Evolutionary conservation across 2,888 invertebrate genomes (phyloP).

Genomic region (Cataglyphis albicans): DNA sequence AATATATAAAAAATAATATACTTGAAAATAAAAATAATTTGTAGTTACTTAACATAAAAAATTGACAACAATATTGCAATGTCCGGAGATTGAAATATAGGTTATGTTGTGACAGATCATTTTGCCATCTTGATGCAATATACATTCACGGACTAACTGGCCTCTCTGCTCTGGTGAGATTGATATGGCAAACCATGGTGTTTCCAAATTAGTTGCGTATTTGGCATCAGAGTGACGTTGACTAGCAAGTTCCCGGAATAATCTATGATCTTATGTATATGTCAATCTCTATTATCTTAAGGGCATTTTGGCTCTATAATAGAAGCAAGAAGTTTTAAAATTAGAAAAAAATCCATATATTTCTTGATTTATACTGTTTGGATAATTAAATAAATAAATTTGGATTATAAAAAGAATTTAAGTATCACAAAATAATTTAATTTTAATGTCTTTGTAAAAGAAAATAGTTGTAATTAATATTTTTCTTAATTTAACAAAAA

Average conservation of each 20-base stretch:
- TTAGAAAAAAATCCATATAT: no score
- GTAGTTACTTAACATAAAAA: background rate
- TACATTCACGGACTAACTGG: constrained; percentile 18
- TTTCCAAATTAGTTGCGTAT: constrained; percentile 53
- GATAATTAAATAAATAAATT: no score
- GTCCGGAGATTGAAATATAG: background rate
- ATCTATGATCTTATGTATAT: constrained; percentile 45
- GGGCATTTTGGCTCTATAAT: no score
- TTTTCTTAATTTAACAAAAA: no score
- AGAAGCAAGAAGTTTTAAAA: no score
- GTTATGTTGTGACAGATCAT: background rate
- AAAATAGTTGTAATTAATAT: no score
- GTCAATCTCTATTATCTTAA: constrained; percentile 40
- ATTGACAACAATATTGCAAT: background rate
- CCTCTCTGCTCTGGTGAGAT: constrained; percentile 33
- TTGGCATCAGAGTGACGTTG: constrained; percentile 41
- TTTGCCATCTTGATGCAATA: constrained; percentile 15
- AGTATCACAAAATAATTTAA: no score
- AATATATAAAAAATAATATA: background rate
- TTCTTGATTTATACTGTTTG: no score
- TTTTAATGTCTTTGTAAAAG: no score
- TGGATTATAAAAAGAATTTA: no score
- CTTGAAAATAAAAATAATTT: background rate
- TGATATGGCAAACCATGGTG: constrained; percentile 38
- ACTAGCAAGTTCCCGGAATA: constrained; percentile 37